Evolutionary conservation across 1,140 invertebrate species (phyloP).

Genomic region (Pogonognathellus flavescens): DNA sequence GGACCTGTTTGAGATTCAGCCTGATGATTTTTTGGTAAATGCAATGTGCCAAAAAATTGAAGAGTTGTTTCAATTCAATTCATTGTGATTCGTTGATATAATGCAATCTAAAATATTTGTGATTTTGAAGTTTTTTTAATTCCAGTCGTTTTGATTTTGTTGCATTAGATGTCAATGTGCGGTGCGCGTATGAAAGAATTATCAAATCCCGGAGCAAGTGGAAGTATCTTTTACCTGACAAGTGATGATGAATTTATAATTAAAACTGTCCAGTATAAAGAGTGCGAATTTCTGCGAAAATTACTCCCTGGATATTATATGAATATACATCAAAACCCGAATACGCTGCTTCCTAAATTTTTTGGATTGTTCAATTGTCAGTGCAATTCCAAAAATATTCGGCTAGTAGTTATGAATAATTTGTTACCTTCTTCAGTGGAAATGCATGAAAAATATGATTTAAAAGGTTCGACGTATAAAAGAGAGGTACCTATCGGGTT

Average conservation of each 20-base stretch:
- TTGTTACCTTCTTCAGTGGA: conserved; percentile 95
- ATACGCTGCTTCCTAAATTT: conserved; percentile 98
- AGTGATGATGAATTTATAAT: conserved; percentile 99
- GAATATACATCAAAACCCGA: conserved; percentile 97
- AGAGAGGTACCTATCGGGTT: conserved; percentile 89
- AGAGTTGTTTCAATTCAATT: too few species aligned
- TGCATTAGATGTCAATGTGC: conserved; percentile 97
- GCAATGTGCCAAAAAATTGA: too few species aligned
- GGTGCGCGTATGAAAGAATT: conserved; percentile 92
- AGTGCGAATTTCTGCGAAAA: conserved; percentile 99
- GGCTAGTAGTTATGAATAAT: conserved; percentile 99
- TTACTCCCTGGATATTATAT: conserved; percentile 96
- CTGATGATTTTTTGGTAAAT: conserved; percentile 98
- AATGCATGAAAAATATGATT: conserved; percentile 98
- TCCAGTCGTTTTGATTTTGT: conserved; percentile 65
- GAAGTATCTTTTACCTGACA: conserved; percentile 99
- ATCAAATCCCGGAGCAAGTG: conserved; percentile 98
- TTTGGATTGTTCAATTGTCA: conserved; percentile 99
- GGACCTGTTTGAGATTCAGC: conserved; percentile 98
- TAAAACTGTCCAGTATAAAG: conserved; percentile 99
- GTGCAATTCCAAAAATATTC: conserved; percentile 99
- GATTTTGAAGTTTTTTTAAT: too few species aligned
- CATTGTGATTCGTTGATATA: too few species aligned
- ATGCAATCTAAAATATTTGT: too few species aligned
- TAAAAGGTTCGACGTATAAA: conserved; percentile 99